Conservation (phyloP, 2,797 vertebrate species). For the Coluber constrictor region DNA sequence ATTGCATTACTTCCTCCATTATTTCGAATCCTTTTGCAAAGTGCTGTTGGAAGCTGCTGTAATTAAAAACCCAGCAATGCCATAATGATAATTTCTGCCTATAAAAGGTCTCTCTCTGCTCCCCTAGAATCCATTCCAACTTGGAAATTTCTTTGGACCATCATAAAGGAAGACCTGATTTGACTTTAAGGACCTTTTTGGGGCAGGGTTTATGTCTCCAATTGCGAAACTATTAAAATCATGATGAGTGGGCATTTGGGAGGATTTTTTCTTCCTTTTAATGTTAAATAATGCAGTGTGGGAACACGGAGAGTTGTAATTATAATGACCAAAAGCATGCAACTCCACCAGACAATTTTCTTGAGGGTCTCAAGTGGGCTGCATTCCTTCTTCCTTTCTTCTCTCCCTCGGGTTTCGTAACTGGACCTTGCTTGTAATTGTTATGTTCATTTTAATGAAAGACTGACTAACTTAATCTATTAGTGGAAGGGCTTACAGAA, state of each 20-base stretch:
- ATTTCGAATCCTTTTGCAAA: slow-evolving; percentile 68
- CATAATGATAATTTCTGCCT: slow-evolving; percentile 70
- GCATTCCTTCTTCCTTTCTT: neutral
- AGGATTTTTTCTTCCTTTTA: neutral
- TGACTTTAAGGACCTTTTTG: slow-evolving; percentile 55
- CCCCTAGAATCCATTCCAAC: slow-evolving; percentile 60
- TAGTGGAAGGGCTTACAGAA: fast-evolving
- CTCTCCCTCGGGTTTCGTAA: neutral
- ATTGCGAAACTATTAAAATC: slow-evolving; percentile 42
- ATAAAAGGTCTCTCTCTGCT: slow-evolving; percentile 67
- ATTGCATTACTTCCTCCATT: slow-evolving; percentile 66
- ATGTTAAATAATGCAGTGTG: neutral
- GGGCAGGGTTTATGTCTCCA: slow-evolving; percentile 30
- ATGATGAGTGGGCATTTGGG: slow-evolving; percentile 40
- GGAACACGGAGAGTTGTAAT: slow-evolving; percentile 25
- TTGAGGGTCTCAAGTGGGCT: neutral
- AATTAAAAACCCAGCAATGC: slow-evolving; percentile 76
- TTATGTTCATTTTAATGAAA: neutral
- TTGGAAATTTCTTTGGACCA: slow-evolving; percentile 60
- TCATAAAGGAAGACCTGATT: slow-evolving; percentile 60
- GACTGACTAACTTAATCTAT: neutral
- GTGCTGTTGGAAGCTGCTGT: slow-evolving; percentile 67
- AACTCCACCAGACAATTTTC: neutral
- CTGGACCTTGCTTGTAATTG: neutral
- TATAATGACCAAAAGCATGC: slow-evolving; percentile 6